Evolutionary conservation across 64 coral and sea anemone genomes (phyloP), one percentile per base, ranked within the genome.

Genomic region (Orbicella faveolata): DNA sequence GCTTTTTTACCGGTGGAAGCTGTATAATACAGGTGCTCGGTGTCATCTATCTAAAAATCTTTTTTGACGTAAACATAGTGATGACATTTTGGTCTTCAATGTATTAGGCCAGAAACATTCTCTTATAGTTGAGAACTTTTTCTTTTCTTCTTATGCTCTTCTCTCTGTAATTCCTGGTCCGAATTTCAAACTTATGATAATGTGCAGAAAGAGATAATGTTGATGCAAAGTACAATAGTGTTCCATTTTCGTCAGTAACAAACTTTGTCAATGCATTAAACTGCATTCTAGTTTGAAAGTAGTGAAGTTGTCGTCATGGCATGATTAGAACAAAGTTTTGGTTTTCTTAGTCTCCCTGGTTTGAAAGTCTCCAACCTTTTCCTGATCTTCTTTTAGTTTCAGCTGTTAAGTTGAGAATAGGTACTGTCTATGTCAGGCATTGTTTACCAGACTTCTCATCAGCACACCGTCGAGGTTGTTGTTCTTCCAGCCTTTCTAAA

Each of bases 1-100:
- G 82, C 82, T 85, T 85, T 85, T 85, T 85, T 85, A 83, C 80
- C 80, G 20, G 80, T 83, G 82, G 82, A 85, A 66, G 82, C 82
- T 85, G 82, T 85, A 72, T 85, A 52, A 48, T 85, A 72, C 82
- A 85, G 82, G 82, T 85, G 82, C 82, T 85, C 82, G 82, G 82
- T 85, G 82, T 85, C 82, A 63, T 84, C 61, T 80, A 80, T 85
- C 82, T 85, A 34, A 69, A 73, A 85, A 84, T 41, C 72, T 37
- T n/a, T 36, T 85, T 85, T 85, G 82, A 85, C 67, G 21, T 85
- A 73, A 85, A 84, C 73, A 65, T 85, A 73, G 68, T 73, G 39
- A 37, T 85, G 37, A 70, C 25, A 26, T 21, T 73, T 85, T 72
- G 82, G 82, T 51, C 82, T 85, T 13, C 37, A 72, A 51, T 85